Conservation (phyloP, 2,113 vertebrate species). For the Gallinago media region DNA sequence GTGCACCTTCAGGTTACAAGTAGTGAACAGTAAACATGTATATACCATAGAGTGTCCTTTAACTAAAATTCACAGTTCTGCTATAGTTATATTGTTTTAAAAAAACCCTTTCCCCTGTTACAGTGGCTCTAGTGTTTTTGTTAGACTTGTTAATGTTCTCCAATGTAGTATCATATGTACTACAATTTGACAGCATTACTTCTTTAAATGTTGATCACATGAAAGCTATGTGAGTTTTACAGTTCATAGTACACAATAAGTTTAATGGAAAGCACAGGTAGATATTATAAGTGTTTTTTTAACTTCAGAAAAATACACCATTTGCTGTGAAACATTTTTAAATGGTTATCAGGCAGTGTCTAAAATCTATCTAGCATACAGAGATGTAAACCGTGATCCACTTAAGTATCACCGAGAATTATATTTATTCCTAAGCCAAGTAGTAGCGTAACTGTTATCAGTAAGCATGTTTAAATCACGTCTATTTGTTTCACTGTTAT, state of each 20-base stretch:
- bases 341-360: background rate
- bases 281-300: background rate
- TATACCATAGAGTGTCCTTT: background rate
- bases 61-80: background rate
- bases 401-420: background rate
- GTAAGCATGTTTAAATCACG: background rate
- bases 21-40: background rate
- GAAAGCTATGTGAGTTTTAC: background rate
- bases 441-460: background rate
- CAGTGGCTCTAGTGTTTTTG: background rate
- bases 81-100: background rate
- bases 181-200: background rate
- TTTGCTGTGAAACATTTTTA: background rate
- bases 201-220: background rate
- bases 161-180: background rate
- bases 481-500: background rate
- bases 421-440: background rate
- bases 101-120: background rate
- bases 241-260: background rate
- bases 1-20: background rate
- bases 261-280: slow-evolving; percentile 3
- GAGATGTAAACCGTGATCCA: background rate
- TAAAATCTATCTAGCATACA: background rate
- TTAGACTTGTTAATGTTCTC: background rate
- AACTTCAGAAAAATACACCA: background rate